Base-by-base conservation (phyloP, 1,140 invertebrate species). In the Calycopis cecrops region DNA sequence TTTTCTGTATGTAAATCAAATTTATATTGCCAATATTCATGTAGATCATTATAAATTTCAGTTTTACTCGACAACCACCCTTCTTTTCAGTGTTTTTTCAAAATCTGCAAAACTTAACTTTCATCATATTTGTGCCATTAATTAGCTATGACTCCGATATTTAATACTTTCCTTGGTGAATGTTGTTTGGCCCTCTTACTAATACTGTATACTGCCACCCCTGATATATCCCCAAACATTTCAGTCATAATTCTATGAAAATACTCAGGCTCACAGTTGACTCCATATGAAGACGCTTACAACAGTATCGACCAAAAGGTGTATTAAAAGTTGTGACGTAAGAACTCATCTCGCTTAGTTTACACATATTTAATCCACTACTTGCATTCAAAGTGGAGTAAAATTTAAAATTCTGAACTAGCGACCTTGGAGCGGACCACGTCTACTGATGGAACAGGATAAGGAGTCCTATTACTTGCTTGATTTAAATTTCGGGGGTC, bases 311-410 rank as follows among this genome's bases (percentile, higher is more conserved):
- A 14, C 86, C 87, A 73, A 83, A 88, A 9, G 84, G 83, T 16
- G 87, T 88, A 18, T 65, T 79, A 66, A 89, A 89, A 35, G 89
- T 89, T 12, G 72, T 79, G 4, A 88, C 58, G 52, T 73, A 59
- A 37, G 63, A 65, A 59, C 70, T 78, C 40, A 80, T 60, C 28
- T 82, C 58, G 42, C 61, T 56, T 18, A 90, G 64, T 50, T 67
- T 62, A 33, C 89, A 66, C 57, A 87, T 76, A 76, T 78, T 88
- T 67, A 87, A 89, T 9, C 80, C 76, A 49, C 59, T 65, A 55
- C 66, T 76, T 3, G 76, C 74, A 69, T 90, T 88, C 12, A 89
- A 55, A 10, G 72, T 76, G 3, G 73, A 72, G 63, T 83, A 89
- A 58, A 63, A 69, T 60, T 71, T 71, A n/a, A n/a, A n/a, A n/a